Evolutionary conservation across 2,113 vertebrate species (phyloP), one percentile per base, ranked within the genome.

Genomic region (Rhinichthys klamathensis): DNA sequence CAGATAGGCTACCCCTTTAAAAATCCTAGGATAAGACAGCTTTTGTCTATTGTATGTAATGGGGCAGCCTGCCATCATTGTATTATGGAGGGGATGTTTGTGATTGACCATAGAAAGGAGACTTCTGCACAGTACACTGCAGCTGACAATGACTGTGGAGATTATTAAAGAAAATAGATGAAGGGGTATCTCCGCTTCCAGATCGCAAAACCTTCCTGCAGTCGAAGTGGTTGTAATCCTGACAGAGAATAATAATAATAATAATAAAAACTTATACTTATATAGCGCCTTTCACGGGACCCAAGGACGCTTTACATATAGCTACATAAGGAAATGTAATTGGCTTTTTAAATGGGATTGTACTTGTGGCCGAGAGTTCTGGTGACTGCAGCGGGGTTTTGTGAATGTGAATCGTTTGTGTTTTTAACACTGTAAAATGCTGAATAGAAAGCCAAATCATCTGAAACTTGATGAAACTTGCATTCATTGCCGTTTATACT

Each of bases 21-120:
- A 85, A 87, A 79, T 25, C 6, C 38, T 75, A 74, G 63, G 60
- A 91, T 90, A 92, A 90, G 90, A 91, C 87, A 27, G 83, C 86
- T 84, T 67, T 91, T 92, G 91, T 91, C 88, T 84, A 72, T 83
- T 72, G 63, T 80, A 35, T n/a, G 27, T 23, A 54, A 44, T 44
- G 76, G 23, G 63, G 63, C 35, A 54, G 30, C 30, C 4, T 44
- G 61, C 32, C 63, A 58, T 85, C 38, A 60, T 44, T 77, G 54
- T 38, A 58, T 13, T n/a, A 6, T 67, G 70, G 16, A 81, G 25
- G 25, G 25, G 61, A 30, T 67, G 41, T 81, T 41, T 81, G 63
- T 25, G 79, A 51, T 23, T 67, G 23, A 67, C 23, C 30, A 30
- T 41, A 80, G 25, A 67, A 67, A 23, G 13, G 15, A 6, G 60